Conservation (phyloP, 2,113 vertebrate genomes). For the Cygnus buccinator region DNA sequence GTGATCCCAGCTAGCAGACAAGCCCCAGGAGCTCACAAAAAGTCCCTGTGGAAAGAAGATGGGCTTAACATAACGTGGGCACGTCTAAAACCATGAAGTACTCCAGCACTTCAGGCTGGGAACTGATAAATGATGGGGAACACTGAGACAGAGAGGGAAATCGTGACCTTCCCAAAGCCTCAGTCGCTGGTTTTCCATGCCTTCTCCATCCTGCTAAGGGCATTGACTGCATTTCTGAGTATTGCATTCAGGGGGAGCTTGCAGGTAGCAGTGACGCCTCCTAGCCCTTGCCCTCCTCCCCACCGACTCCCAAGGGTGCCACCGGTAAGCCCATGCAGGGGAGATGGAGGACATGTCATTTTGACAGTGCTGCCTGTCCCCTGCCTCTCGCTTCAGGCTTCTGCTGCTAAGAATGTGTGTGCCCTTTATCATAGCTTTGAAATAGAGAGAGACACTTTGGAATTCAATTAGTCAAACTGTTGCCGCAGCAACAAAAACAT, state of each 20-base stretch:
- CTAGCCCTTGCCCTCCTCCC: neutral
- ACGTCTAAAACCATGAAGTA: neutral
- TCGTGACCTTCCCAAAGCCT: neutral
- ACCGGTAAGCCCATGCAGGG: neutral
- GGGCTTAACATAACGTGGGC: neutral
- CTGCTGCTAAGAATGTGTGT: slow-evolving; percentile 10
- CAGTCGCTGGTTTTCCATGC: neutral
- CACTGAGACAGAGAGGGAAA: neutral
- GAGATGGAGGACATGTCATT: neutral
- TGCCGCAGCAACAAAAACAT: slow-evolving; percentile 80
- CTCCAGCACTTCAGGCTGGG: neutral
- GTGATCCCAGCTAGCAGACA: neutral
- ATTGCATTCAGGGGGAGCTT: neutral
- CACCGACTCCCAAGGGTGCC: neutral
- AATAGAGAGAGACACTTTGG: slow-evolving; percentile 74
- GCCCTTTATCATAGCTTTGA: slow-evolving; percentile 73
- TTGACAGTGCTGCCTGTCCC: neutral
- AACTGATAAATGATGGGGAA: neutral
- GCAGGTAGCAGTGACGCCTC: neutral
- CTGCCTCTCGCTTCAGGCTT: neutral
- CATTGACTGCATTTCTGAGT: neutral
- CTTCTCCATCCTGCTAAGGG: neutral
- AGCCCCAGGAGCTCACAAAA: neutral
- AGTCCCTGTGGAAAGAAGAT: neutral
- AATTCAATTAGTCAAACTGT: slow-evolving; percentile 82